A percentile compares a stretch with the other conserved stretches of the same genome.
Evolutionary conservation across 2,888 invertebrate species (phyloP).

Genomic region (Cinara cedri): DNA sequence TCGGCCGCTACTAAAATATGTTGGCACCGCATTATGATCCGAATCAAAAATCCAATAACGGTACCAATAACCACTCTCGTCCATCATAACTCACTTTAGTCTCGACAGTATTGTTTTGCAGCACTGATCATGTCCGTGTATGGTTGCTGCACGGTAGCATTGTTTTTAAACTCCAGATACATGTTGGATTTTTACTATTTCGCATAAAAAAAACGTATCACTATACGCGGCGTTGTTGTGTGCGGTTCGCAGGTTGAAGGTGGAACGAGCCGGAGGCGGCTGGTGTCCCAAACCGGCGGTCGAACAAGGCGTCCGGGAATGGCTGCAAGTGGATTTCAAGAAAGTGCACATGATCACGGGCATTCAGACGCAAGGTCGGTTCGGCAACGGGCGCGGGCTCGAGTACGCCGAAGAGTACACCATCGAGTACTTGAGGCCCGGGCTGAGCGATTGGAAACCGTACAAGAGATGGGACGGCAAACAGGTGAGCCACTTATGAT

Average conservation of each 20-base stretch:
- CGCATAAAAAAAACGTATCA: no score
- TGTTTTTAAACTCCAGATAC: no score
- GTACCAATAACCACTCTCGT: no score
- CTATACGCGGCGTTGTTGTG: no score
- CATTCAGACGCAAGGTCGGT: constrained; percentile 80
- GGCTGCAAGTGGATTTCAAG: constrained; percentile 71
- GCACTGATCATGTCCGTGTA: no score
- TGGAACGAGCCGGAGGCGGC: constrained; percentile 75
- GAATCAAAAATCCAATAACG: no score
- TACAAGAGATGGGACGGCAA: constrained; percentile 72
- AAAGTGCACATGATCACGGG: constrained; percentile 71
- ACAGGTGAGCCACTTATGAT: constrained; percentile 66
- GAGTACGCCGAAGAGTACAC: constrained; percentile 77
- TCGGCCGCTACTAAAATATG: no score
- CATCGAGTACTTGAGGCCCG: constrained; percentile 73
- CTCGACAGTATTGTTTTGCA: no score
- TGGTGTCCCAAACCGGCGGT: constrained; percentile 79
- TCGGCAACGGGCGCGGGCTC: constrained; percentile 75
- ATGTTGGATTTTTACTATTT: no score
- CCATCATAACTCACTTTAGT: no score
- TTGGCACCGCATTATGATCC: no score
- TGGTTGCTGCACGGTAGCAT: no score
- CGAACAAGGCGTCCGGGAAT: constrained; percentile 71
- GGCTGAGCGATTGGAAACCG: constrained; percentile 69
- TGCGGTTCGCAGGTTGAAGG: constrained; percentile 67